Evolutionary conservation across 2,888 invertebrate genomes (phyloP), one percentile per base, ranked within the genome.

Genomic region (Habrosyne pyritoides): DNA sequence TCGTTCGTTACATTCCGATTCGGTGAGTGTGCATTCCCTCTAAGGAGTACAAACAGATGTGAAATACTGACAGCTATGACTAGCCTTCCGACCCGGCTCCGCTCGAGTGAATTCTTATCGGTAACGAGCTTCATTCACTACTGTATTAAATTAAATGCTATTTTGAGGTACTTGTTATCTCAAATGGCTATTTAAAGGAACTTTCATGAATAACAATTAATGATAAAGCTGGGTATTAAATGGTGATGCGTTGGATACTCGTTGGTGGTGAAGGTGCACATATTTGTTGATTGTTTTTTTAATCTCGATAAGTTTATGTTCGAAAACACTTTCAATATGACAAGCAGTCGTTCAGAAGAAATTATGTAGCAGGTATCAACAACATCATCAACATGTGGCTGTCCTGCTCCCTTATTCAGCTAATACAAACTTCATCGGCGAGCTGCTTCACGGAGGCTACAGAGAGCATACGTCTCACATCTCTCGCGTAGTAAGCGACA

Each of bases 51-150:
- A 56, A 60, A 58, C 64, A 71, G 71, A 75, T 72, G 72, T 67
- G 66, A 67, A 67, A 69, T 62, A 63, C 61, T 66, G 76, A 70
- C 67, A 63, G 71, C 55, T 58, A 55, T 55, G 69, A 63, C 61
- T 66, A 28, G 53, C 53, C 47, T 51, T 7, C 55, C 50, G 59
- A 55, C 57, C 42, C 64, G 69, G 60, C 58, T 61, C 60, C 62
- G 57, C 68, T 73, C 69, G 58, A 67, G 61, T 68, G 69, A 66
- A 67, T 64, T 72, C 70, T 73, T 69, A 76, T 61, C 59, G 56
- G 70, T 78, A 81, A 79, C 75, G 62, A 80, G 75, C 69, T 77
- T 69, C 73, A 78, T 79, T 79, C 73, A 78, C 67, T 70, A 64
- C 59, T 67, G 63, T 63, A 64, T 64, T 46, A 64, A 73, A 66